A percentile compares a stretch with the other conserved stretches of the same genome.
These are phyloP conservation scores for Nematostella vectensis DNA, from an alignment of 92 coral and sea anemone genomes.

Conservation along the genomic window DNA sequence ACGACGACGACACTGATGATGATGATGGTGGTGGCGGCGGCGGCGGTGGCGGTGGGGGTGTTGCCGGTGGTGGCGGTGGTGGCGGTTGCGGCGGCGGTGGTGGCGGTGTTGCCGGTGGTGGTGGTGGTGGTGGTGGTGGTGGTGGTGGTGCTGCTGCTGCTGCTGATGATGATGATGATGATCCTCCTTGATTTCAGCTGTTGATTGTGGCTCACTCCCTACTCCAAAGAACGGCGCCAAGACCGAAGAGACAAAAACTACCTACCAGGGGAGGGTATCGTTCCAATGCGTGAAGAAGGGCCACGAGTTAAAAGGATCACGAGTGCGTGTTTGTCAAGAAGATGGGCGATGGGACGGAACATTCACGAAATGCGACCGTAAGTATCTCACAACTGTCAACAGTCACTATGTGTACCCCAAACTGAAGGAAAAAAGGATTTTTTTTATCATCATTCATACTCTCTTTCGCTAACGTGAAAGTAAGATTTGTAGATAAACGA, in stretches of 20 bases:
- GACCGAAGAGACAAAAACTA: constrained; percentile 27
- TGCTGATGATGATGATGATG: no score
- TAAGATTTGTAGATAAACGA: not conserved
- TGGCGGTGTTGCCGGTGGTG: no score
- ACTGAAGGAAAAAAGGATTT: not conserved
- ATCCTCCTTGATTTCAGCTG: constrained; percentile 7
- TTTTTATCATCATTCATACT: not conserved
- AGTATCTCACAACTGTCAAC: not conserved
- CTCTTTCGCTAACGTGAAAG: not conserved
- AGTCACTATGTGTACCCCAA: not conserved
- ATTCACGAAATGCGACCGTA: constrained; percentile 38
- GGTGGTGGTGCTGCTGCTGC: no score
- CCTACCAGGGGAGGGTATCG: constrained; percentile 24
- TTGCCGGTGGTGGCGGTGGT: no score
- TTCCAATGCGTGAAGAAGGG: constrained; percentile 39
- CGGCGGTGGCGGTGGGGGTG: no score
- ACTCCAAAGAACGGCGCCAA: constrained; percentile 34
- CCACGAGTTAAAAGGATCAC: constrained; percentile 39
- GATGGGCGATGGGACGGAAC: constrained; percentile 47
- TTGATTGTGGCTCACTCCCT: constrained; percentile 32
- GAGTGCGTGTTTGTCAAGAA: constrained; percentile 25
- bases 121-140: no score
- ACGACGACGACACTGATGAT: no score
- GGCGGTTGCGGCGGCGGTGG: no score
- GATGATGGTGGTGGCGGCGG: no score